Base-by-base conservation (phyloP, 2,797 vertebrate species). In the Sebastes baramenuke region DNA sequence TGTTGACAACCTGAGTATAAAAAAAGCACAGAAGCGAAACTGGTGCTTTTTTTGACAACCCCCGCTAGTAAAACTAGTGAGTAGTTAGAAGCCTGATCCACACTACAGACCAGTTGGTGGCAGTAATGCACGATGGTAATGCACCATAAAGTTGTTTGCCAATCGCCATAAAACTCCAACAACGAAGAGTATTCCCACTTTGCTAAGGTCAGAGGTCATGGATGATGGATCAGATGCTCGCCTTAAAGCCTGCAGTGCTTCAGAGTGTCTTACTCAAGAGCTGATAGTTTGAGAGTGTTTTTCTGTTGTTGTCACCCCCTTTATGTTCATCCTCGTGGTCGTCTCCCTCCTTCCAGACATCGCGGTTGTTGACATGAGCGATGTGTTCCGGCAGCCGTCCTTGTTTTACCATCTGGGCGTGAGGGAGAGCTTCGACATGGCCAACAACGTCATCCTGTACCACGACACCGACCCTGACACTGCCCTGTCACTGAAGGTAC, bases 371-470 rank as follows among this genome's bases (percentile, higher is more conserved):
- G 98, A 99, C 88, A 97, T 99, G 97, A 99, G 97, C 24, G 97
- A 99, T 62, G 94, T 98, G 85, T 98, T 96, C 89, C 95, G 96
- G 65, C 97, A 98, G 6, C 97, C 97, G 6, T 98, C 97, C 1
- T 91, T 99, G 74, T 99, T 99, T 89, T 99, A 99, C 87, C 97
- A 99, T 80, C 96, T 99, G 62, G 98, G 98, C 0, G 97, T 99
- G 67, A 96, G 97, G 72, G 98, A 99, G 93, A 99, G 97, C 89
- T 99, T 99, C 75, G 96, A 97, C 91, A 98, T 98, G 97, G 96
- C 97, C 89, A 99, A 98, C 92, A 99, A 98, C 2, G 97, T 99
- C 88, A 98, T 99, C 89, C 95, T 99, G 34, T 99, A 99, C 93
- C 96, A 98, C 4, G 97, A 98, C 91, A 98, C 95, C 0, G 97